Conservation (phyloP, 2,888 invertebrate genomes). For the Agrilus biguttatus region DNA sequence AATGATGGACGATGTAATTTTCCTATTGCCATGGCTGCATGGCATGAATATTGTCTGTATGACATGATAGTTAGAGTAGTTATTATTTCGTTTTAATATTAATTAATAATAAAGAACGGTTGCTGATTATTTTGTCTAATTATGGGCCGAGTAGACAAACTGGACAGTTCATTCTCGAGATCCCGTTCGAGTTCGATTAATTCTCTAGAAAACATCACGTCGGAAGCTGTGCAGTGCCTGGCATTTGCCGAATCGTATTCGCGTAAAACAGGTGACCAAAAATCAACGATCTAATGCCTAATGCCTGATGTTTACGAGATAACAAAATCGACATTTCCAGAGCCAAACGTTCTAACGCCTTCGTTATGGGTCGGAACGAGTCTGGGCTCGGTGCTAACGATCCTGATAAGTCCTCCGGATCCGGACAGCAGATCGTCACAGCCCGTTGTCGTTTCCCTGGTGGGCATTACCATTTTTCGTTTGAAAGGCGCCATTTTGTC, state of each 20-base stretch:
- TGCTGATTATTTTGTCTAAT: constrained; percentile 26
- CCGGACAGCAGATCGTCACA: constrained; percentile 70
- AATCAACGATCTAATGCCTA: not conserved
- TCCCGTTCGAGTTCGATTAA: constrained; percentile 97
- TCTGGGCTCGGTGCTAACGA: constrained; percentile 87
- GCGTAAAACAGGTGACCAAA: constrained; percentile 72
- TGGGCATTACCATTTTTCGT: constrained; percentile 93
- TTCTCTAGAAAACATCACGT: constrained; percentile 91
- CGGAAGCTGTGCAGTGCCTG: constrained; percentile 91
- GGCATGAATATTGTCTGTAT: constrained; percentile 4
- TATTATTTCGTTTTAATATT: too few species aligned
- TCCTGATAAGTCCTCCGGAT: constrained; percentile 73
- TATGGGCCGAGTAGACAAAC: constrained; percentile 79
- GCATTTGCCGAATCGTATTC: constrained; percentile 92
- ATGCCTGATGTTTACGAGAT: not conserved
- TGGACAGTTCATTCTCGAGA: constrained; percentile 92
- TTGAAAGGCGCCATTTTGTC: constrained; percentile 89
- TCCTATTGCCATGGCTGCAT: not conserved
- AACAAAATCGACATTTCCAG: constrained; percentile 34
- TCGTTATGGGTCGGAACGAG: constrained; percentile 98
- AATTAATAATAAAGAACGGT: not conserved
- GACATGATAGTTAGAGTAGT: too few species aligned
- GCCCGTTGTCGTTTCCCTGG: constrained; percentile 77
- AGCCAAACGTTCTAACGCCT: constrained; percentile 67
- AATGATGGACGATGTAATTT: too few species aligned